Evolutionary conservation across 2,797 vertebrate genomes (phyloP).

Genomic region (Heterohyrax brucei): DNA sequence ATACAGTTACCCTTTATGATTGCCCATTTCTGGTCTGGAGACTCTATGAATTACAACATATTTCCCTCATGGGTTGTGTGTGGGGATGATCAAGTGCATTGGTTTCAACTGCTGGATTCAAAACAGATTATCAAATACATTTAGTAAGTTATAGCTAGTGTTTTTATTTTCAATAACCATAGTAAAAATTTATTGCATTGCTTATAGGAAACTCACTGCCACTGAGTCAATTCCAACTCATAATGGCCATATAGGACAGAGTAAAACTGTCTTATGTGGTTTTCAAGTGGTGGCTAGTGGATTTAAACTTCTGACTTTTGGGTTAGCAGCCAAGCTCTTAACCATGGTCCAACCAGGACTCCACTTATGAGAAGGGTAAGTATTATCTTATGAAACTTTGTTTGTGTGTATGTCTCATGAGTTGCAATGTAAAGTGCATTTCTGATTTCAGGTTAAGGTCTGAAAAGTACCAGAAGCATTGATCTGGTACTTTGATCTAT

Average conservation of each 20-base stretch:
- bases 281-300: too few relatives aligned
- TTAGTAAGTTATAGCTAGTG: neutral
- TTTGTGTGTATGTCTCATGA: neutral
- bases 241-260: too few relatives aligned
- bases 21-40: conserved; percentile 33
- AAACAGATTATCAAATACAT: neutral
- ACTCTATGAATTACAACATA: neutral
- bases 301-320: too few relatives aligned
- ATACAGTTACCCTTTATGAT: conserved; percentile 9
- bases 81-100: neutral
- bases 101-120: neutral
- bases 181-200: neutral
- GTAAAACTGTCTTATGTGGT: too few relatives aligned
- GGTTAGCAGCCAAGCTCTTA: too few relatives aligned
- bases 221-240: too few relatives aligned
- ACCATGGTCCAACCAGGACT: too few relatives aligned
- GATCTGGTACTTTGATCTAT: conserved; percentile 37
- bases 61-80: neutral
- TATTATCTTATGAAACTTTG: conserved; percentile 18
- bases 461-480: conserved; percentile 61
- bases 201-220: neutral
- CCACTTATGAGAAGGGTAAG: neutral
- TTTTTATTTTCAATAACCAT: conserved; percentile 62
- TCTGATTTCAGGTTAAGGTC: conserved; percentile 25
- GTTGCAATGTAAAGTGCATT: conserved; percentile 36